Base-by-base conservation (phyloP, 2,113 vertebrate genomes). In the Chitala chitala region DNA sequence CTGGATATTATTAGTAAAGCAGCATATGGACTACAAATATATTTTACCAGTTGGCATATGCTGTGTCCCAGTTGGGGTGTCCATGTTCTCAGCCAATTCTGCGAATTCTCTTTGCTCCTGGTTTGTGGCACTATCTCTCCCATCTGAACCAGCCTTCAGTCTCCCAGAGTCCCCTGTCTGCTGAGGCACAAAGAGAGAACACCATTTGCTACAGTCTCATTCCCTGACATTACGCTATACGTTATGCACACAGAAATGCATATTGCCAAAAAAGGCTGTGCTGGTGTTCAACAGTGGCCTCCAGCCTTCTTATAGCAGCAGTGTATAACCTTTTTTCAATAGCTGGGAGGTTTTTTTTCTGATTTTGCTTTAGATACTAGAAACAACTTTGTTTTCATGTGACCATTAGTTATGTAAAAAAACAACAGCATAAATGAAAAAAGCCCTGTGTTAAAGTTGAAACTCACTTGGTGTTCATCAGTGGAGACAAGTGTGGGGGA, bases 161-260 rank as follows among this genome's bases (percentile, higher is more conserved):
- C 70, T 78, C 72, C 53, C 71, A 17, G 24, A 68, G 22, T 80
- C 79, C 81, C 84, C 69, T 68, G 31, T 68, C 9, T 31, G 44
- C 59, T 64, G 72, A 38, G 9, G 26, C 20, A 2, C 0, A 29
- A 73, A 61, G 13, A 20, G n/a, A 26, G 8, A 53, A 53, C 33
- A n/a, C n/a, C n/a, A n/a, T n/a, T n/a, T n/a, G n/a, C n/a, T n/a
- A n/a, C n/a, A n/a, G n/a, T n/a, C n/a, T n/a, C n/a, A 10, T 5
- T 31, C 24, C 26, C 36, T 68, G 53, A n/a, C n/a, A n/a, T 33
- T 63, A n/a, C 20, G 33, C 20, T 38, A 63, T 22, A 38, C 1
- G 17, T 70, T 26, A 20, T 10, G 24, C 29, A 15, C 50, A 59
- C 15, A 38, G 13, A n/a, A 2, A 29, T 40, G 38, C 6, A 31